A percentile compares a stretch with the other conserved stretches of the same genome.
Conservation (phyloP, 2,113 vertebrate species). For the Rhea americana region DNA sequence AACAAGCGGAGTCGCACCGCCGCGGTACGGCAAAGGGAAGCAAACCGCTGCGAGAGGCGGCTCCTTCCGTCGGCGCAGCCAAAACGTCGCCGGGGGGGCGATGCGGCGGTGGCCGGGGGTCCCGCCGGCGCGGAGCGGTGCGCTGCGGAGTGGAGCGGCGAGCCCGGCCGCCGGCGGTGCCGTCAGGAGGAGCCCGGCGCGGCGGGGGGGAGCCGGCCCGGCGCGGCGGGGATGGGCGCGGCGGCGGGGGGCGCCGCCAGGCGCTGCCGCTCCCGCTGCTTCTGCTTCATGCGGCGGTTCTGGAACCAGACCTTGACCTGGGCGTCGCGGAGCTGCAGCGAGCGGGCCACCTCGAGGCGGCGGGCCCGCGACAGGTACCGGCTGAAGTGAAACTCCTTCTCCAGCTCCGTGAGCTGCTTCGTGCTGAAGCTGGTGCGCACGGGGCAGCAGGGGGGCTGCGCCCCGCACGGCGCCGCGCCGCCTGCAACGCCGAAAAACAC, state of each 20-base stretch:
- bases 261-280: slow-evolving; percentile 80
- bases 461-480: slow-evolving; percentile 59
- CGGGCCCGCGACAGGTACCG: slow-evolving; percentile 77
- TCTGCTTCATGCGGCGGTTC: slow-evolving; percentile 79
- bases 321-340: slow-evolving; percentile 80
- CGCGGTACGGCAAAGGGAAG: no score
- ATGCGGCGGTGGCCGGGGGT: no score
- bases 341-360: slow-evolving; percentile 77
- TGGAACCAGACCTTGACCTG: slow-evolving; percentile 83
- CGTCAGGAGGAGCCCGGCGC: slow-evolving; percentile 37
- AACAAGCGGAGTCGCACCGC: background rate
- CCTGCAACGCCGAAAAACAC: slow-evolving; percentile 68
- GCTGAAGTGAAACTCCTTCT: slow-evolving; percentile 83
- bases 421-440: slow-evolving; percentile 81
- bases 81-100: no score
- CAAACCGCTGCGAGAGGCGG: no score
- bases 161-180: background rate
- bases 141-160: no score
- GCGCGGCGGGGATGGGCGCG: slow-evolving; percentile 2
- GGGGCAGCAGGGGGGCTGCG: slow-evolving; percentile 45
- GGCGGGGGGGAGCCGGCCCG: slow-evolving; percentile 18
- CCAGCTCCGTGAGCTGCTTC: slow-evolving; percentile 81
- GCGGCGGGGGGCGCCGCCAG: slow-evolving; percentile 40
- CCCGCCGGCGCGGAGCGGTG: no score
- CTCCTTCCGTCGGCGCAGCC: no score